These are phyloP conservation scores for Maylandia zebra DNA, from an alignment of 2,113 vertebrate genomes.

Conservation along the genomic window DNA sequence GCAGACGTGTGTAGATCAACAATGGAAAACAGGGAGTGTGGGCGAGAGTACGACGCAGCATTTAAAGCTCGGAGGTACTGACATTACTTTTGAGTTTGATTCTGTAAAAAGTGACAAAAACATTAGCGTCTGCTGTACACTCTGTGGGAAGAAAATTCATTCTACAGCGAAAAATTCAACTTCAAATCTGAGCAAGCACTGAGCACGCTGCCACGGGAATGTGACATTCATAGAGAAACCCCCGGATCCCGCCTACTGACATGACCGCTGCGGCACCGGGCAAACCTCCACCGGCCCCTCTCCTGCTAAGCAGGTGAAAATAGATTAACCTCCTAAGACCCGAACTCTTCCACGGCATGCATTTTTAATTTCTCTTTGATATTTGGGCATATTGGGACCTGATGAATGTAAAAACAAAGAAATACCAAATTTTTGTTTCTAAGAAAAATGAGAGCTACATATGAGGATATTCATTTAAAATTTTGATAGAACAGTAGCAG, in stretches of 20 bases:
- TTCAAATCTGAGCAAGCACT: not conserved
- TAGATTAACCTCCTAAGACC: not conserved
- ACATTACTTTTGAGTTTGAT: not conserved
- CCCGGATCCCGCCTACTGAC: not conserved
- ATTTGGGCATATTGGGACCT: too few species aligned
- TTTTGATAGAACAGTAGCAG: too few species aligned
- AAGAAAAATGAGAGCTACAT: too few species aligned
- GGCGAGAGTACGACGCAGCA: not conserved
- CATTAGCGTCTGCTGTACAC: not conserved
- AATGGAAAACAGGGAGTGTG: not conserved
- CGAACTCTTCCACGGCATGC: too few species aligned
- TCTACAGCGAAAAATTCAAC: not conserved
- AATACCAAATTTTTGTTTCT: too few species aligned
- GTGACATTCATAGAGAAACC: not conserved
- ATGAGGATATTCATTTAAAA: too few species aligned
- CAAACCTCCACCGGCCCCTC: not conserved
- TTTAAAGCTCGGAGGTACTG: not conserved
- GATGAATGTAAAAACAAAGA: too few species aligned
- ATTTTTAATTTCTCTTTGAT: too few species aligned
- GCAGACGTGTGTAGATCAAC: not conserved
- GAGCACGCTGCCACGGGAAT: not conserved
- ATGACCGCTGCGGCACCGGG: not conserved
- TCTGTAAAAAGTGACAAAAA: not conserved
- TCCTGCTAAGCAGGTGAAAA: not conserved
- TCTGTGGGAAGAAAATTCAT: not conserved